These are phyloP conservation scores for Pollimyrus isidori DNA, from an alignment of 2,113 vertebrate species.

Conservation along the genomic window DNA sequence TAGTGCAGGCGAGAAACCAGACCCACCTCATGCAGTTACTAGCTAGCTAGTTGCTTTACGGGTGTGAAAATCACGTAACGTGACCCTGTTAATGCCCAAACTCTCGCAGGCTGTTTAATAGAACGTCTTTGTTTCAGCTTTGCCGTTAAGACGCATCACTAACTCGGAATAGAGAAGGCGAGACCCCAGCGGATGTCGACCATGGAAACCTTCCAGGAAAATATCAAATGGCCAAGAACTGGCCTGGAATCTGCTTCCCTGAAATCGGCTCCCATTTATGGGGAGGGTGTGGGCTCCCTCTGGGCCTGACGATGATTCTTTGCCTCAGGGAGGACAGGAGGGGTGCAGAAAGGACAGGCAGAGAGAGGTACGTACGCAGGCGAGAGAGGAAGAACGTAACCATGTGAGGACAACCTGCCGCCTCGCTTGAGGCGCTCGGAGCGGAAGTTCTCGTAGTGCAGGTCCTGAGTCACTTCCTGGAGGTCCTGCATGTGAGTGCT, in stretches of 20 bases:
- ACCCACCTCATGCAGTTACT: neutral
- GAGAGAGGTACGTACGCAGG: slow-evolving; percentile 56
- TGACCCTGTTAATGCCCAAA: neutral
- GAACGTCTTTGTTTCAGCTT: neutral
- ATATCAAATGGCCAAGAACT: neutral
- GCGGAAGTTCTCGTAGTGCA: slow-evolving; percentile 98
- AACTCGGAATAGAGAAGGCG: neutral
- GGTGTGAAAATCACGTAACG: neutral
- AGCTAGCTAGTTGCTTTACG: neutral
- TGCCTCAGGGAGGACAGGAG: slow-evolving; percentile 35
- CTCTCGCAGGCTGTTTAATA: neutral
- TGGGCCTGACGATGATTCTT: neutral
- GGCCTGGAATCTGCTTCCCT: neutral
- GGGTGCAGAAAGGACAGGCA: slow-evolving; percentile 48
- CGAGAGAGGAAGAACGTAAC: slow-evolving; percentile 60
- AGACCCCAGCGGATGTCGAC: neutral
- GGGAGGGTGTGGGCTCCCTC: neutral
- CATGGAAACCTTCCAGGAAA: neutral
- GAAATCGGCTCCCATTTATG: neutral
- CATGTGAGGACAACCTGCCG: slow-evolving; percentile 76
- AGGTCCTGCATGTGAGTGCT: slow-evolving; percentile 99
- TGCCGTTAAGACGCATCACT: neutral
- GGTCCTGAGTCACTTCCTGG: slow-evolving; percentile 97
- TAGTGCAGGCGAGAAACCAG: neutral
- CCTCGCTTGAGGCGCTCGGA: slow-evolving; percentile 93